Evolutionary conservation across 2,888 invertebrate genomes (phyloP), one percentile per base, ranked within the genome.

Genomic region (Epinotia ramella): DNA sequence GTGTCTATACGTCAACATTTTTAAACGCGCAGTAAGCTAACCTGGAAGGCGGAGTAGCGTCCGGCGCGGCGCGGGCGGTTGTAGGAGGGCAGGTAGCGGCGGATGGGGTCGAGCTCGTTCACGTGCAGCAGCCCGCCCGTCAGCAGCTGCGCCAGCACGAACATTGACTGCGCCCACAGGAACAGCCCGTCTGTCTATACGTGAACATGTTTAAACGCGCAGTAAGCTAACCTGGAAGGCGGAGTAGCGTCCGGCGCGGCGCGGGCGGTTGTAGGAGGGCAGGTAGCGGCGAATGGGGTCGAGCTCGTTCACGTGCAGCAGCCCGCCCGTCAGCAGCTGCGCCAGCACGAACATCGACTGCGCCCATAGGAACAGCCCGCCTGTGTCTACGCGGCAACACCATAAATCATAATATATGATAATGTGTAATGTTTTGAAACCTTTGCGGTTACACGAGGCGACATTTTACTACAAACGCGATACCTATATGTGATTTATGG

Each of bases 21-120:
- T 33, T 33, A 7, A 33, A 33, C 33, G 9, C 40, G 40, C 40
- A 62, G 9, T 16, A 40, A n/a, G 13, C 20, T 73, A 56, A 94
- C 99, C 97, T 99, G 99, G 94, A 99, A 99, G 33, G 99, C 99
- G 0, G 99, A 99, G 92, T 99, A 99, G 78, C 99, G 95, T 63
- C 98, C 98, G 69, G 97, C 98, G 84, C 97, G 96, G 57, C 98
- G 95, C 0, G 99, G 99, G 65, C 99, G 95, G 89, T 99, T 99
- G 88, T 98, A 99, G 0, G 99, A 99, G 0, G 99, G 99, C 82
- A 99, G 94, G 91, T 99, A 99, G 49, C 99, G 96, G 66, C 99
- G 95, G 80, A 99, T 98, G 0, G 99, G 99, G 92, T 99, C 99
- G 78, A 99, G 92, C 91, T 99, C 99, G 86, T 98, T 99, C 53